Base-by-base conservation (phyloP, 2,113 vertebrate species). In the Callaeas wilsoni region DNA sequence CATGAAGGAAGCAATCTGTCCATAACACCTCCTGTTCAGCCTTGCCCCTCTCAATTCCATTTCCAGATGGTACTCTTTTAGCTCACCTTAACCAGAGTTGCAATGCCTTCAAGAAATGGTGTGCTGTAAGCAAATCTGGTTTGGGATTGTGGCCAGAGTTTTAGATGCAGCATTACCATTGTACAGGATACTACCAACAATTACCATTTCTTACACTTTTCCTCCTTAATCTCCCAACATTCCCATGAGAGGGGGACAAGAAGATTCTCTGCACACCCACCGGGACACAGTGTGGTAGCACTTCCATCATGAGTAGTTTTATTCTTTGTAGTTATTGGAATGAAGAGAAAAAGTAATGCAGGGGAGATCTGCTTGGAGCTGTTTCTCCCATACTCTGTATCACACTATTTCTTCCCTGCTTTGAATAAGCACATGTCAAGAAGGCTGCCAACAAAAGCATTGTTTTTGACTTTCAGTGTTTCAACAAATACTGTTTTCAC, bases 401-500 rank as follows among this genome's bases (percentile, higher is more conserved):
- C 18, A 22, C 41, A 79, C 5, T 2, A 6, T 77, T 97, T 87
- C 79, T 93, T 84, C 74, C 37, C 29, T 57, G 39, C 35, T 75
- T 92, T 93, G 44, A 94, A 90, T n/a, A 92, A 53, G 70, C 2
- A 10, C 60, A 78, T 1, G 1, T 53, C 75, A 95, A 94, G 57
- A 68, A 77, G 33, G 32, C 44, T 96, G 96, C 74, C 93, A 96
- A 73, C 23, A 88, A 67, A 75, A 81, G 60, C 42, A 93, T 88
- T 91, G 85, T 94, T 95, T 93, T 71, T 84, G 83, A 73, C 69
- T 64, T 85, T 30, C 89, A 91, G 41, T 80, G 90, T 82, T 96
- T 73, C 86, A 93, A 49, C 30, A 94, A 93, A 85, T 26, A 64
- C 32, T 56, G 15, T 39, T 95, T 95, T 95, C 56, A 83, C 55